phyloP scores from a whole-genome alignment of 2,113 vertebrate species.

The Perognathus longimembris region DNA sequence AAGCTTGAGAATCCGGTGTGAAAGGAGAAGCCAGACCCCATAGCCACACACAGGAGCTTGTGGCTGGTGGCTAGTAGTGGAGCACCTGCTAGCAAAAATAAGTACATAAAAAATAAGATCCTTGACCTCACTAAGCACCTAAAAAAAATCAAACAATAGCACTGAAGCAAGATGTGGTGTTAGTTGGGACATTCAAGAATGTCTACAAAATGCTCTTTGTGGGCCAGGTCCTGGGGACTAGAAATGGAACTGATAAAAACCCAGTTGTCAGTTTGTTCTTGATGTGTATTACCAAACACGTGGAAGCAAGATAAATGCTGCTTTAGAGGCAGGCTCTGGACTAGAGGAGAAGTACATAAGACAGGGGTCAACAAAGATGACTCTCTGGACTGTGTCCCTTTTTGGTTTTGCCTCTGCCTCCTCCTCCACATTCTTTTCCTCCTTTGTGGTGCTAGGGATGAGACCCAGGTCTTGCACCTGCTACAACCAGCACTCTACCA shows the following conservation, averaged over 20 bases:
- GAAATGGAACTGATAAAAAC: neutral
- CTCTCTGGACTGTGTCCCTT: neutral
- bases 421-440: no score
- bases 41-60: neutral
- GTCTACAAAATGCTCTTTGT: neutral
- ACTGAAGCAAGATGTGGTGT: neutral
- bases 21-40: conserved; percentile 3
- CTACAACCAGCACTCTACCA: no score
- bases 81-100: neutral
- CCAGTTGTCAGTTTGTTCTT: neutral
- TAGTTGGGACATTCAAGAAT: neutral
- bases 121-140: no score
- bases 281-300: neutral
- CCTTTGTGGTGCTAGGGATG: no score
- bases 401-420: no score
- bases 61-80: neutral
- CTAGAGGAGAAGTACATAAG: neutral
- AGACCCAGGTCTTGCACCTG: no score
- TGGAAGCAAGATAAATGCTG: neutral
- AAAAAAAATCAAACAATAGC: neutral
- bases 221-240: neutral
- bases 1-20: neutral
- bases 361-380: neutral
- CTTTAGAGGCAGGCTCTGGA: neutral
- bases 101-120: neutral